A percentile compares a stretch with the other conserved stretches of the same genome.
These are phyloP conservation scores for Carabus problematicus DNA, from an alignment of 2,888 invertebrate genomes.

Conservation along the genomic window DNA sequence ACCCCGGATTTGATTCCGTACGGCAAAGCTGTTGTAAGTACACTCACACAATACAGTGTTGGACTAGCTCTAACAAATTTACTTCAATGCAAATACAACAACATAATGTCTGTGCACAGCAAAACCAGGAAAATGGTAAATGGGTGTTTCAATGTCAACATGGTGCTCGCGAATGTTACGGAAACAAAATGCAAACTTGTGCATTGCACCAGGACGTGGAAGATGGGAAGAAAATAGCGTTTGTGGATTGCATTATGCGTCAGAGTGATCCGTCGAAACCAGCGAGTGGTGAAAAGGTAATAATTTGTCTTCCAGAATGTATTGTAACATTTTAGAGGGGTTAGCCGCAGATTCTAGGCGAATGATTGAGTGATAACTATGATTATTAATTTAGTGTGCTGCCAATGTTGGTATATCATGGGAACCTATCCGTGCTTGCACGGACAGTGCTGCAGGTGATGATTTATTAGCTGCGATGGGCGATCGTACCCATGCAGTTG, in stretches of 20 bases:
- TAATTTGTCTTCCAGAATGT: not conserved
- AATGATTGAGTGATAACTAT: conserved; percentile 2
- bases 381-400: conserved; percentile 56
- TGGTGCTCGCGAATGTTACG: conserved; percentile 61
- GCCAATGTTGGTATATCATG: conserved; percentile 49
- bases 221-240: conserved; percentile 48
- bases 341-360: not conserved
- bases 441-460: conserved; percentile 50
- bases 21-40: conserved; percentile 46
- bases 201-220: conserved; percentile 56
- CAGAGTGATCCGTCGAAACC: conserved; percentile 47
- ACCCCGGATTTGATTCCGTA: conserved; percentile 49
- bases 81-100: too few species aligned
- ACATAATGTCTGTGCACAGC: too few species aligned
- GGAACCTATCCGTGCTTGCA: conserved; percentile 51
- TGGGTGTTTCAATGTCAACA: conserved; percentile 62
- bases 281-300: conserved; percentile 50
- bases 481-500: conserved; percentile 53
- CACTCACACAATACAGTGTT: not conserved
- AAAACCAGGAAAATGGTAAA: conserved; percentile 46
- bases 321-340: not conserved
- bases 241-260: conserved; percentile 59
- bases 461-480: conserved; percentile 56
- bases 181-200: conserved; percentile 63
- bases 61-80: not conserved